Evolutionary conservation across 2,113 vertebrate genomes (phyloP), one percentile per base, ranked within the genome.

Genomic region (Microcebus murinus): DNA sequence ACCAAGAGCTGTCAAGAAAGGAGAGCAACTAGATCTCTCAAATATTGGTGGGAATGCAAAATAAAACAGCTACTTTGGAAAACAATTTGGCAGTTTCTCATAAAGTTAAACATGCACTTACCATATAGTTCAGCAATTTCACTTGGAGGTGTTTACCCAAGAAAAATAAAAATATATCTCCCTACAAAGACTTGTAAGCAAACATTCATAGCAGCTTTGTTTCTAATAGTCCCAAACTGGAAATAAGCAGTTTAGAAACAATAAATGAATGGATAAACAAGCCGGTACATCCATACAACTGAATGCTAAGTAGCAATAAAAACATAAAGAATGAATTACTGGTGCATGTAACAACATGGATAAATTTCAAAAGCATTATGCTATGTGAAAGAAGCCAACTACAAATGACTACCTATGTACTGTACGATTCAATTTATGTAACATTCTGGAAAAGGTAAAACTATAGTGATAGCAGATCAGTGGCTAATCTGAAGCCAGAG

Each of bases 191-290:
- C 21, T 67, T 59, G 27, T 80, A 89, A 65, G 71, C 71, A 90
- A 93, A 55, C 81, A 57, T 36, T 80, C 59, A 63, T 76, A 63
- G 50, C 39, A 87, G 8, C 8, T 90, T 88, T 92, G 67, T 79
- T 96, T n/a, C 50, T 74, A 81, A 71, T n/a, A 82, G 48, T 17
- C n/a, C 39, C 23, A 86, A 81, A 81, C 25, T 34, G 15, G 73
- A 92, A 96, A n/a, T 17, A 95, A 45, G 23, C 71, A 29, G 63
- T 61, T 95, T 90, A 14, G 74, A 81, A 90, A 86, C 15, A 65
- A 63, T 6, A 29, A 61, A 36, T 55, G 31, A 77, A 48, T 83
- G 34, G 15, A 29, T n/a, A 87, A 63, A 82, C 29, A 86, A 80
- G 91, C 15, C 18, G 48, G 2, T 87, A 55, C 31, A 65, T 29